Percentiles rank a stretch among this genome's conserved stretches.
phyloP scores from a whole-genome alignment of 1,140 invertebrate species.

The Penaeus japonicus region DNA sequence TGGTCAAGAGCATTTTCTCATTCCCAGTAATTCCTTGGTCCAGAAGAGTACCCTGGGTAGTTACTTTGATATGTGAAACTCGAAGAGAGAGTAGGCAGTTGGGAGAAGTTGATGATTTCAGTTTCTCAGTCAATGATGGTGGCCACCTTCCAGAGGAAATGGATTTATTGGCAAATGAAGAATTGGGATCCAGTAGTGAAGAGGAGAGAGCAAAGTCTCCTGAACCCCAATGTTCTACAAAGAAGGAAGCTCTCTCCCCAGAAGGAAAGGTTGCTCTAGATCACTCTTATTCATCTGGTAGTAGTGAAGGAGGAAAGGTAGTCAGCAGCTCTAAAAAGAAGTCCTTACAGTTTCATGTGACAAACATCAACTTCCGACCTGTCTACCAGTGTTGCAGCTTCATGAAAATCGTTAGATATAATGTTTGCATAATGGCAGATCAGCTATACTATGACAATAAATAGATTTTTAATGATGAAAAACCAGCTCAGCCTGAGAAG shows the following conservation, averaged over 20 bases:
- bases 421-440: constrained; percentile 52
- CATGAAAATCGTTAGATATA: constrained; percentile 39
- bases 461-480: constrained; percentile 47
- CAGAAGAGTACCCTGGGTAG: neutral
- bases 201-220: constrained; percentile 22
- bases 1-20: no score
- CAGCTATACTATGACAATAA: constrained; percentile 43
- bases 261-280: constrained; percentile 44
- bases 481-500: constrained; percentile 15
- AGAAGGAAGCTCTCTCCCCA: constrained; percentile 32
- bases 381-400: constrained; percentile 41
- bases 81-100: no score
- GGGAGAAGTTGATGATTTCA: constrained; percentile 7
- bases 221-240: neutral
- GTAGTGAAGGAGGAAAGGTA: neutral
- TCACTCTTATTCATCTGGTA: constrained; percentile 42
- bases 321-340: constrained; percentile 16
- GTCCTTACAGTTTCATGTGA: constrained; percentile 27
- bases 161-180: constrained; percentile 24
- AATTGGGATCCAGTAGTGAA: constrained; percentile 38
- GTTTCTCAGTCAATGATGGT: neutral
- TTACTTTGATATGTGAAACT: no score
- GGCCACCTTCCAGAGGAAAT: constrained; percentile 1
- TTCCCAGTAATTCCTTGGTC: neutral
- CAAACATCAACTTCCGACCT: constrained; percentile 35